Percentiles rank a stretch among this genome's conserved stretches.
These are phyloP conservation scores for Elephantulus edwardii DNA, from an alignment of 2,113 vertebrate species.

Conservation along the genomic window DNA sequence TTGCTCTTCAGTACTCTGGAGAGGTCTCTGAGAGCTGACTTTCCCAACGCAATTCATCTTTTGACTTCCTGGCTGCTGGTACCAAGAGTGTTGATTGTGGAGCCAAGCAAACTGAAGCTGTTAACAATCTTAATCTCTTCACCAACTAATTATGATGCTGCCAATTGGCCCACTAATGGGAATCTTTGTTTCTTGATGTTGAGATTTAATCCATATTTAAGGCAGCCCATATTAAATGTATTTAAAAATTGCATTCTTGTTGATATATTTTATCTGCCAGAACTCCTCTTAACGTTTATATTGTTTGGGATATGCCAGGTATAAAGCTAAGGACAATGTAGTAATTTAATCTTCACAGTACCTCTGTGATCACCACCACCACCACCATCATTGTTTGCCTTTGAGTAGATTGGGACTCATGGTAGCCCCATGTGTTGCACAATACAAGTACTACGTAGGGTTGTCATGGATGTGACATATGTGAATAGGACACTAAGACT, in stretches of 20 bases:
- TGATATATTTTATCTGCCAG: conserved; percentile 13
- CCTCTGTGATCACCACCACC: not conserved
- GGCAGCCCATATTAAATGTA: no score
- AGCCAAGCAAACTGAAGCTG: no score
- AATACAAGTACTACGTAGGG: not conserved
- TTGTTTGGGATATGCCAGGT: not conserved
- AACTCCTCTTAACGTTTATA: not conserved
- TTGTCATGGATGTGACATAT: not conserved
- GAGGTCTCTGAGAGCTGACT: no score
- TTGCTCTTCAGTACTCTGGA: no score
- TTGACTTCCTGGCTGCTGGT: no score
- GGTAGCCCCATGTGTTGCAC: not conserved
- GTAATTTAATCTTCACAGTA: not conserved
- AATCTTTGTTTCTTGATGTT: no score
- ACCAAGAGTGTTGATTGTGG: no score
- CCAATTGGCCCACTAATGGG: no score
- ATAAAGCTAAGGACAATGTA: not conserved
- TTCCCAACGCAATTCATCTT: no score
- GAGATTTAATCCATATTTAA: no score
- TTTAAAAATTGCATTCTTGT: not conserved
- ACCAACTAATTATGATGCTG: no score
- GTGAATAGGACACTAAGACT: not conserved
- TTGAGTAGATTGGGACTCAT: not conserved
- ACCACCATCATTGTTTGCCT: not conserved
- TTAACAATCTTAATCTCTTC: no score